Evolutionary conservation across 2,113 vertebrate species (phyloP).

Genomic region (Cephalopholis sonnerati): DNA sequence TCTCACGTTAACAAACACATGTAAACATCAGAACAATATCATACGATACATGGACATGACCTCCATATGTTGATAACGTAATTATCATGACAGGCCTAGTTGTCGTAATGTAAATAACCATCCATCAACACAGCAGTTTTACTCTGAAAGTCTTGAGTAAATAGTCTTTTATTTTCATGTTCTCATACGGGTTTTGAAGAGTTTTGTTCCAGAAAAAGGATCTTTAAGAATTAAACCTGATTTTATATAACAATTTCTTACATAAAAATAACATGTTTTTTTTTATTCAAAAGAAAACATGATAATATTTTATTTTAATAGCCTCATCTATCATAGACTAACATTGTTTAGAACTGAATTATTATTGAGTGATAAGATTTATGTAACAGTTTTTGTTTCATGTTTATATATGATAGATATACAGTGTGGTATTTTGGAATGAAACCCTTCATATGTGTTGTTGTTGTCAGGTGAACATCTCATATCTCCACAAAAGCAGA

Average conservation of each 20-base stretch:
- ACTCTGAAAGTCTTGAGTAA: conserved; percentile 18
- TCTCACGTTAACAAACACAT: no score
- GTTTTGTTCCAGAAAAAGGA: conserved; percentile 51
- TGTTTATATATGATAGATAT: conserved; percentile 18
- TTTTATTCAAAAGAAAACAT: not conserved
- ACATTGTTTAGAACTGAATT: conserved; percentile 8
- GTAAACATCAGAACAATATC: no score
- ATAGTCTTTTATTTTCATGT: conserved; percentile 30
- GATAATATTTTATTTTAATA: conserved; percentile 33
- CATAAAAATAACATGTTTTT: not conserved
- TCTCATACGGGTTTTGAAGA: conserved; percentile 66
- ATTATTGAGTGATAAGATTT: conserved; percentile 30
- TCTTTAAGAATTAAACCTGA: conserved; percentile 2
- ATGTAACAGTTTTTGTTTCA: not conserved
- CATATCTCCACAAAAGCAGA: not conserved
- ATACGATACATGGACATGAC: no score
- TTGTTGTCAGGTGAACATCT: conserved; percentile 32
- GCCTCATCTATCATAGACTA: conserved; percentile 21
- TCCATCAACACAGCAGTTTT: not conserved
- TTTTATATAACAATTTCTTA: conserved; percentile 23
- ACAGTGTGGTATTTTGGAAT: conserved; percentile 32
- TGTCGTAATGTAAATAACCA: conserved; percentile 18
- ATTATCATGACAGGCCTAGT: no score
- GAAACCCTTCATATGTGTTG: conserved; percentile 27
- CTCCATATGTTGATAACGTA: no score